Evolutionary conservation across 35 echinoderm and acorn worm species (phyloP), one percentile per base, ranked within the genome.

Genomic region (Apostichopus parvimensis): DNA sequence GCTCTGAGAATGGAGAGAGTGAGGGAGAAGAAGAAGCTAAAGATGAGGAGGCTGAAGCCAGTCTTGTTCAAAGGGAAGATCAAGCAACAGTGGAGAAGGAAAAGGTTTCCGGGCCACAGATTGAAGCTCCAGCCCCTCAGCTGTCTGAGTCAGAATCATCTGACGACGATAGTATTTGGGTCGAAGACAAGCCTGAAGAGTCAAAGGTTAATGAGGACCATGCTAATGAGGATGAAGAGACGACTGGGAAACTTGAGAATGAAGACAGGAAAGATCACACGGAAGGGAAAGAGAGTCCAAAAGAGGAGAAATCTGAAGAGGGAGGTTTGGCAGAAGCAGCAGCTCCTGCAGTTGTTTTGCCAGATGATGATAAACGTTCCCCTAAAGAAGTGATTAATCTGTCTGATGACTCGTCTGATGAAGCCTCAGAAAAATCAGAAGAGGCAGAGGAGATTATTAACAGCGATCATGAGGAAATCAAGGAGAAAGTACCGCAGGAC

Each of bases 181-280:
- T 20, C 26, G 70, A 75, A 20, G 17, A 7, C 71, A 75, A 75
- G n/a, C 71, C 71, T 75, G 71, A 70, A 8, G 59, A 84, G 8
- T n/a, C 80, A 10, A 53, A 52, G 45, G 77, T 9, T 21, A 85
- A 34, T 8, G 89, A 96, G n/a, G 60, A 73, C 13, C 66, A 91
- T 26, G 82, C 86, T 14, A 79, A 94, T 68, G 87, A 92, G 25
- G 95, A 93, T 59, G 82, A 73, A 9, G 71, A 17, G 9, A 53
- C 34, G 5, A 25, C 20, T 57, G 61, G 24, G 14, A 12, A 65
- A 9, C 23, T 68, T 5, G 55, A 52, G 24, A 82, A 17, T 14
- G 18, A n/a, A 9, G 28, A 82, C 79, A 52, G 45, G 45, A 45
- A 57, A 20, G 62, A 72, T 14, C n/a, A 18, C 79, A 53, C 54